phyloP scores from a whole-genome alignment of 2,888 invertebrate species.

The Papilio protenor region DNA sequence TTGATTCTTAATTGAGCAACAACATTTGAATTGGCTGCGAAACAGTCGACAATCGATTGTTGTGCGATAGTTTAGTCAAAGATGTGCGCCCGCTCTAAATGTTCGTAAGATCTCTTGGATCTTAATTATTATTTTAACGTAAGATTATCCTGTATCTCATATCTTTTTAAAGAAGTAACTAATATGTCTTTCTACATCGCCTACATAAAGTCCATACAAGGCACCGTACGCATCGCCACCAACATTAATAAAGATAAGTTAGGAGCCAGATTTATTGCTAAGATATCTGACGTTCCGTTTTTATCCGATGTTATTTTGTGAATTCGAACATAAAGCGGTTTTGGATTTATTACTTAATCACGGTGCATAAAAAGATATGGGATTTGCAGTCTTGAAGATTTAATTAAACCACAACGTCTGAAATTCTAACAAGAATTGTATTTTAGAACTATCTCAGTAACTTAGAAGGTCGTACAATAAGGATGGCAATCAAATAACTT shows the following conservation, averaged over 20 bases:
- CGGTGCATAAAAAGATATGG: background rate
- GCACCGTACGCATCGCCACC: slow-evolving; percentile 24
- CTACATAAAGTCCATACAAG: slow-evolving; percentile 28
- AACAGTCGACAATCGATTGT: too few species aligned
- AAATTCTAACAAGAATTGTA: too few species aligned
- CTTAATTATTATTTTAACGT: too few species aligned
- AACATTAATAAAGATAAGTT: slow-evolving; percentile 43
- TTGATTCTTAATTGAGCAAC: too few species aligned
- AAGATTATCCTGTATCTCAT: background rate
- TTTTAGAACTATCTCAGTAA: background rate
- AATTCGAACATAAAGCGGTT: slow-evolving; percentile 29
- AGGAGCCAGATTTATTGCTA: slow-evolving; percentile 40
- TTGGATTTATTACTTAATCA: slow-evolving; percentile 31
- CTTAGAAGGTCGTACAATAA: slow-evolving; percentile 27
- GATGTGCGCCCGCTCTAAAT: too few species aligned
- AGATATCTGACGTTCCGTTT: slow-evolving; percentile 37
- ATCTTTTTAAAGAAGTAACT: slow-evolving; percentile 18
- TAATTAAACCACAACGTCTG: background rate
- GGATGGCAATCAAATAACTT: slow-evolving; percentile 30
- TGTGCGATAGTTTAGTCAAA: too few species aligned
- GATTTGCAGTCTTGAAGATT: background rate
- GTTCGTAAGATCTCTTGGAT: too few species aligned
- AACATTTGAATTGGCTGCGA: too few species aligned
- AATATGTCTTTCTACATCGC: slow-evolving; percentile 6
- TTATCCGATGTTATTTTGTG: slow-evolving; percentile 31